phyloP scores from a whole-genome alignment of 64 coral and sea anemone species.

The Montipora capricornis region DNA sequence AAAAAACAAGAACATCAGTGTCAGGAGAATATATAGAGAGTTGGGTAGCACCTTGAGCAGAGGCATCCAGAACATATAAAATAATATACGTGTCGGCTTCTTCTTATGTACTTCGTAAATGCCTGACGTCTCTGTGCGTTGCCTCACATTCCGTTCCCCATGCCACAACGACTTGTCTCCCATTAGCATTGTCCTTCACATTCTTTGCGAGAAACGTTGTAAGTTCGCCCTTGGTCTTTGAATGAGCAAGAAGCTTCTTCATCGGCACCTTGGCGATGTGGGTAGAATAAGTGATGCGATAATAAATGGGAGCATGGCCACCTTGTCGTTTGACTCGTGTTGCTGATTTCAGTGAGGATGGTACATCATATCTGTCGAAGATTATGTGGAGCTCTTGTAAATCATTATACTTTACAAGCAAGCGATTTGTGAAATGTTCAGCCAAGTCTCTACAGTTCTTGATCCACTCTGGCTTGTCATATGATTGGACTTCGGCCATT shows the following conservation, averaged over 20 bases:
- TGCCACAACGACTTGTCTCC: slow-evolving; percentile 67
- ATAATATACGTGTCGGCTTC: slow-evolving; percentile 63
- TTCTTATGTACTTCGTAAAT: slow-evolving; percentile 63
- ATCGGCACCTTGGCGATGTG: slow-evolving; percentile 40
- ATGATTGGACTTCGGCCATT: no score
- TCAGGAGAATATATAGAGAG: slow-evolving; percentile 63
- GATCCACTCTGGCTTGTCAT: no score
- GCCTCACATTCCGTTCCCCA: slow-evolving; percentile 62
- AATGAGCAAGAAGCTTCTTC: slow-evolving; percentile 49
- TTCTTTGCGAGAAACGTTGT: slow-evolving; percentile 72
- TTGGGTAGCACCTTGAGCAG: slow-evolving; percentile 54
- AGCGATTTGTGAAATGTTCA: slow-evolving; percentile 63
- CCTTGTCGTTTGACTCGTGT: slow-evolving; percentile 59
- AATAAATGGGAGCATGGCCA: neutral
- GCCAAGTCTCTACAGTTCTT: slow-evolving; percentile 76
- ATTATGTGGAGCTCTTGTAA: slow-evolving; percentile 65
- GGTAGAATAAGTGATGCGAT: slow-evolving; percentile 42
- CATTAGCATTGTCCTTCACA: slow-evolving; percentile 64
- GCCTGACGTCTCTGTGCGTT: slow-evolving; percentile 69
- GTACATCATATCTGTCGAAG: slow-evolving; percentile 50
- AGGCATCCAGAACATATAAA: slow-evolving; percentile 53
- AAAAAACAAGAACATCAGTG: slow-evolving; percentile 49
- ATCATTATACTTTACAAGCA: slow-evolving; percentile 68
- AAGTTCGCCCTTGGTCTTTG: slow-evolving; percentile 73
- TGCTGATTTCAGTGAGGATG: slow-evolving; percentile 62